These are phyloP conservation scores for Acipenser transmontanus DNA, from an alignment of 2,797 vertebrate genomes.

Conservation along the genomic window DNA sequence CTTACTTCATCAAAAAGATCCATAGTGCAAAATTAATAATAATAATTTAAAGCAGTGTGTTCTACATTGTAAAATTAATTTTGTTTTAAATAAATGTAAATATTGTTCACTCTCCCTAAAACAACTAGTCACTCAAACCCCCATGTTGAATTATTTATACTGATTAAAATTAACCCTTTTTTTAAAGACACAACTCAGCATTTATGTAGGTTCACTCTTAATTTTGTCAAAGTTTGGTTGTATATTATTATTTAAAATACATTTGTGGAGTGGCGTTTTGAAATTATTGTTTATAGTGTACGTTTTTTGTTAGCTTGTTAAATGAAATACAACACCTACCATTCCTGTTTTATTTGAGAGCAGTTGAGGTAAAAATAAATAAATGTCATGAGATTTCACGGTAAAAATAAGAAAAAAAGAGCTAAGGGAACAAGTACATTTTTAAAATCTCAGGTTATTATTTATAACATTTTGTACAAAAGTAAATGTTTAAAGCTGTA, in stretches of 20 bases:
- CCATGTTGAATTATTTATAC: too few relatives aligned
- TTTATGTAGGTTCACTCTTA: too few relatives aligned
- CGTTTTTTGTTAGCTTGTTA: slow-evolving; percentile 44
- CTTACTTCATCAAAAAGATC: too few relatives aligned
- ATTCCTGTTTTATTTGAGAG: slow-evolving; percentile 17
- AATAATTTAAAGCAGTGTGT: too few relatives aligned
- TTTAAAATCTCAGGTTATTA: slow-evolving; percentile 70
- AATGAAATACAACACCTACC: slow-evolving; percentile 37
- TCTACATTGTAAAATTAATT: too few relatives aligned
- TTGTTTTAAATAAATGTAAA: too few relatives aligned
- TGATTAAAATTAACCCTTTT: too few relatives aligned
- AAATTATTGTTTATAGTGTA: slow-evolving; percentile 61
- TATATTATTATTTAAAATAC: slow-evolving; percentile 47
- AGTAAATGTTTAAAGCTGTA: slow-evolving; percentile 63
- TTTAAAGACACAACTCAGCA: too few relatives aligned
- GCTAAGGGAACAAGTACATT: slow-evolving; percentile 36
- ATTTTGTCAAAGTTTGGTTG: too few relatives aligned
- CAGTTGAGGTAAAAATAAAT: slow-evolving; percentile 35
- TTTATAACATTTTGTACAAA: slow-evolving; percentile 73
- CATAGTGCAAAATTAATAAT: too few relatives aligned
- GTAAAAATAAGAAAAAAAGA: slow-evolving; percentile 33
- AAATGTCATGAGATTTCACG: slow-evolving; percentile 31
- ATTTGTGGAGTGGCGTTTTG: slow-evolving; percentile 48
- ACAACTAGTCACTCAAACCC: too few relatives aligned
- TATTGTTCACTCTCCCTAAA: too few relatives aligned